These are phyloP conservation scores for Gryllus longicercus DNA, from an alignment of 2,888 invertebrate genomes.

Conservation along the genomic window DNA sequence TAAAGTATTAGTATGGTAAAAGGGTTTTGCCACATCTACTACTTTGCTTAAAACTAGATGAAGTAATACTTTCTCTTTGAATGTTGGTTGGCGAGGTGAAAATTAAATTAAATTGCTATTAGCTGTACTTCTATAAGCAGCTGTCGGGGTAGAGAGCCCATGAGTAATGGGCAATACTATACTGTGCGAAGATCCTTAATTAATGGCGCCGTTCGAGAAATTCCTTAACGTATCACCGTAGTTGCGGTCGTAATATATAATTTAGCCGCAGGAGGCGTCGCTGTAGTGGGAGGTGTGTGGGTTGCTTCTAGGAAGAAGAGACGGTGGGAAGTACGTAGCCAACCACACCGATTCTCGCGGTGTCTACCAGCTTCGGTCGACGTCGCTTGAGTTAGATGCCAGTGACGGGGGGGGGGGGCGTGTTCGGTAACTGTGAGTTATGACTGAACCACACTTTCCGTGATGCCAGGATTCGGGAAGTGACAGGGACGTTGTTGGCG, in stretches of 20 bases:
- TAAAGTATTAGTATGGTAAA: too few species aligned
- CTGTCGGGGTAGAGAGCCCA: background rate
- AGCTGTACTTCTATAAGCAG: background rate
- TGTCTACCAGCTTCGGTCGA: background rate
- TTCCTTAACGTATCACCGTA: conserved; percentile 1
- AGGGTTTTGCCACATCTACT: too few species aligned
- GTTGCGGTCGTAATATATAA: conserved; percentile 2
- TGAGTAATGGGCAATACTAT: conserved; percentile 17
- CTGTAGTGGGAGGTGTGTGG: background rate
- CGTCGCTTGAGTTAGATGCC: background rate
- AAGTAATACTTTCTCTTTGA: too few species aligned
- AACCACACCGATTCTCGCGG: background rate
- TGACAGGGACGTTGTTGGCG: too few species aligned
- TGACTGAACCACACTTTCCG: too few species aligned
- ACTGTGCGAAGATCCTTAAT: background rate
- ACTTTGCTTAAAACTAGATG: too few species aligned
- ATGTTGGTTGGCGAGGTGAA: background rate
- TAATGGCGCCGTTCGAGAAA: conserved; percentile 17
- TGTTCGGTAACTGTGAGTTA: background rate
- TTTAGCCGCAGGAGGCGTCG: background rate
- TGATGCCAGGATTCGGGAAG: too few species aligned
- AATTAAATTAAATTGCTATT: conserved; percentile 17
- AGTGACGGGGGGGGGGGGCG: background rate
- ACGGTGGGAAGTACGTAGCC: background rate
- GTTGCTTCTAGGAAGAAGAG: background rate